Base-by-base conservation (phyloP, 1,140 invertebrate species). In the Belonocnema kinseyi region DNA sequence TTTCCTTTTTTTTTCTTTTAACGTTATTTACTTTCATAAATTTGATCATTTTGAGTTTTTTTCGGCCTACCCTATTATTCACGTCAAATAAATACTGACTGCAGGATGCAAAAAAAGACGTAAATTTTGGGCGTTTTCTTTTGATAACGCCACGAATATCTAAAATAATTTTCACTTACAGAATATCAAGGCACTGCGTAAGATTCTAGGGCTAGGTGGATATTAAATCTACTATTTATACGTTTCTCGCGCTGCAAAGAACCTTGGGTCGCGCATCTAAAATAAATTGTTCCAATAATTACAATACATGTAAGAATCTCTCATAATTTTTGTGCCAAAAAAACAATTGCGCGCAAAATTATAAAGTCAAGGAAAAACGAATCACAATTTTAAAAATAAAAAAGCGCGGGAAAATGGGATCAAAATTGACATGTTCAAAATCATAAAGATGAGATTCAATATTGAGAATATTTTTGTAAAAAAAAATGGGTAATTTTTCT, bases 121-220 rank as follows among this genome's bases (percentile, higher is more conserved):
- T 66, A 13, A 66, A 58, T 40, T 66, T 66, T 66, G 46, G 61
- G 61, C 26, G 61, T 66, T 66, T 66, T 50, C 13, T 12, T 14
- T 46, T 21, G 53, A 53, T n/a, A 74, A 75, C 61, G 26, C 26
- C 26, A 26, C 33, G 13, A 12, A 40, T 46, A 66, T 14, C 73
- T 77, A 78, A 54, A 78, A 78, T 78, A 75, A 75, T 51, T 75
- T 33, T 75, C 50, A 46, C 74, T 78, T 81, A 81, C 46, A 26
- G 73, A 56, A 71, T 81, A 78, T 50, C 50, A 81, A 81, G 80
- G 80, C 80, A 81, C 80, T 78, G 76, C 70, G 50, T 81, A 76
- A 73, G 73, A 72, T 78, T 80, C 76, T 75, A 40, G 40, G 33
- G 40, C 61, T 66, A 66, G 40, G 33, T 40, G 5, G 40, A 40